A percentile compares a stretch with the other conserved stretches of the same genome.
These are phyloP conservation scores for Florisuga fusca DNA, from an alignment of 2,797 vertebrate species.

Conservation along the genomic window DNA sequence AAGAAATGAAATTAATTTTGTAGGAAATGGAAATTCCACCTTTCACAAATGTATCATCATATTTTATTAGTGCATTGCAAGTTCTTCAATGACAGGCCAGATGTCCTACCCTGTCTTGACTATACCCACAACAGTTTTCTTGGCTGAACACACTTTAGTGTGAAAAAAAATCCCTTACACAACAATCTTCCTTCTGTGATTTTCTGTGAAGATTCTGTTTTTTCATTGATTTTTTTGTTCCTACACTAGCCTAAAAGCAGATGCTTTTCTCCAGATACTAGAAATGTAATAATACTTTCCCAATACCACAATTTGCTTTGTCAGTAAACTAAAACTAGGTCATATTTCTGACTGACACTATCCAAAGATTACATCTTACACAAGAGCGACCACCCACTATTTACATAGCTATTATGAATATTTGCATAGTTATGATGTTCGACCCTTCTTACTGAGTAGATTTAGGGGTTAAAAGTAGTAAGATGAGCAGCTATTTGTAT, in stretches of 20 bases:
- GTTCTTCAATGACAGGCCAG: neutral
- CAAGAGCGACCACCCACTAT: neutral
- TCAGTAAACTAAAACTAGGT: neutral
- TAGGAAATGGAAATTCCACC: neutral
- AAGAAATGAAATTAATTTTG: neutral
- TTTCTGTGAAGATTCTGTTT: neutral
- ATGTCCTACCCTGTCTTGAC: neutral
- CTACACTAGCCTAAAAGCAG: neutral
- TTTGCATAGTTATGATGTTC: neutral
- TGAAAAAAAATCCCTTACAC: neutral
- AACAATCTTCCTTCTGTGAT: neutral
- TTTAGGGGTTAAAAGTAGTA: neutral
- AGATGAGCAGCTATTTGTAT: neutral
- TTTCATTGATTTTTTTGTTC: rapidly evolving
- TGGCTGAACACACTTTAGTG: rapidly evolving
- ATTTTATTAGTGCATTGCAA: neutral
- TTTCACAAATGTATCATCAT: neutral
- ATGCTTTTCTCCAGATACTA: neutral
- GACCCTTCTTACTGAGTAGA: neutral
- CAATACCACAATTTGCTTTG: neutral
- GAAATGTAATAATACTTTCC: neutral
- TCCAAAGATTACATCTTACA: neutral
- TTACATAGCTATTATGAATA: neutral
- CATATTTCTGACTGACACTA: neutral
- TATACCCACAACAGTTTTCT: neutral